These are phyloP conservation scores for Galeopterus variegatus DNA, from an alignment of 2,113 vertebrate genomes.

Conservation along the genomic window DNA sequence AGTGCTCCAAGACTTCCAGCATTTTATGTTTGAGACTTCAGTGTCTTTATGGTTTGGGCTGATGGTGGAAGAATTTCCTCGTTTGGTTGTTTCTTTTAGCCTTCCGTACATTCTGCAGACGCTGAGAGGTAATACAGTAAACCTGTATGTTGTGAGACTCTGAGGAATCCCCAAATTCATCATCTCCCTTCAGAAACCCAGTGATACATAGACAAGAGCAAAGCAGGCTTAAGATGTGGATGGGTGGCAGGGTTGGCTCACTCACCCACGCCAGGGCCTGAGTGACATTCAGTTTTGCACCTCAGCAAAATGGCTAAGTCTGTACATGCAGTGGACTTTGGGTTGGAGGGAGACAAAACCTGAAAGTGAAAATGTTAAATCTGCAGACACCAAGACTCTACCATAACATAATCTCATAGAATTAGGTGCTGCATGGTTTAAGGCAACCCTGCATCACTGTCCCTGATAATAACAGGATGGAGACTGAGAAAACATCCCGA, in stretches of 20 bases:
- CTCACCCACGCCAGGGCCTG: too few relatives aligned
- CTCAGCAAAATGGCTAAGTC: not conserved
- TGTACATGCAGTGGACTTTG: not conserved
- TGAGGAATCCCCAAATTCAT: not conserved
- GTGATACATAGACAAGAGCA: not conserved
- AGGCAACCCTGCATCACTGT: not conserved
- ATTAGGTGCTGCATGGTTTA: not conserved
- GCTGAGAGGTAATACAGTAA: not conserved
- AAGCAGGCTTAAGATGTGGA: not conserved
- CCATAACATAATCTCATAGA: not conserved
- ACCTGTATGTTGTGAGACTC: not conserved
- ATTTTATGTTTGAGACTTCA: not conserved
- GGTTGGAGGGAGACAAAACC: not conserved
- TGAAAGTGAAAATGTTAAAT: not conserved
- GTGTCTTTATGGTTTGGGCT: not conserved
- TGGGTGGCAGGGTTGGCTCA: not conserved
- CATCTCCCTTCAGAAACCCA: not conserved
- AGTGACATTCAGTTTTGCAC: not conserved
- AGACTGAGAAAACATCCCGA: not conserved
- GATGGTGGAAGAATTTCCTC: not conserved
- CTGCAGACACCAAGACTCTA: not conserved
- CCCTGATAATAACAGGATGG: not conserved
- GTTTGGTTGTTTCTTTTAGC: not conserved
- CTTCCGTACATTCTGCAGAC: not conserved
- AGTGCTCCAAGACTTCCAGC: not conserved